Percentiles rank a stretch among this genome's conserved stretches.
Evolutionary conservation across 2,888 invertebrate genomes (phyloP).

Genomic region (Cerastoderma edule): DNA sequence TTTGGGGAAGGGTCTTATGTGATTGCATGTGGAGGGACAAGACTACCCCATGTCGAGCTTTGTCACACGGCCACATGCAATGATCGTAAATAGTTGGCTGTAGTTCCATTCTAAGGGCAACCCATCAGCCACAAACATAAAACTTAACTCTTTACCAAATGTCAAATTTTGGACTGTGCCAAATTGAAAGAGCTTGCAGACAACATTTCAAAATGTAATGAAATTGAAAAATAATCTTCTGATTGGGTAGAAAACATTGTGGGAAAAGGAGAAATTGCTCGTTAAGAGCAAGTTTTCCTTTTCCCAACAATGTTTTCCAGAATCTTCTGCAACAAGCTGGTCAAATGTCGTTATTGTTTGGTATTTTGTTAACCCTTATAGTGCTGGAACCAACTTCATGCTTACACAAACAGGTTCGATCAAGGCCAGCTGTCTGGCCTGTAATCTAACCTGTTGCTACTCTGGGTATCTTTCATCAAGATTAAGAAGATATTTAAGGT

Average conservation of each 20-base stretch:
- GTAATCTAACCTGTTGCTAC: too few relatives aligned
- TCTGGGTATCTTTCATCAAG: neutral
- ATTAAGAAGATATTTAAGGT: conserved; percentile 2
- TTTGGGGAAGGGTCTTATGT: neutral
- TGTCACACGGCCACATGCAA: conserved; percentile 53
- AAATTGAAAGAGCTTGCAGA: neutral
- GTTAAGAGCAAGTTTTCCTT: neutral
- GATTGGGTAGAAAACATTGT: neutral
- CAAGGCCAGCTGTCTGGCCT: too few relatives aligned
- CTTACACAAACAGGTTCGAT: too few relatives aligned
- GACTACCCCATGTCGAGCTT: conserved; percentile 43
- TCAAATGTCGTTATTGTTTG: too few relatives aligned
- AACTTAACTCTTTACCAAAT: neutral
- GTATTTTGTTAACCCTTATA: too few relatives aligned
- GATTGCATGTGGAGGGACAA: conserved; percentile 16
- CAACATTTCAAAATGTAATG: too few relatives aligned
- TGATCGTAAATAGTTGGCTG: conserved; percentile 18
- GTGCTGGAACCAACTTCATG: too few relatives aligned
- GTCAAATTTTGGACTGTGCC: neutral
- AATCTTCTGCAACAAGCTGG: too few relatives aligned
- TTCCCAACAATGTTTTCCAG: neutral
- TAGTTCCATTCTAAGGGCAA: neutral
- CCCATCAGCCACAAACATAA: neutral
- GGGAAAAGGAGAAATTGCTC: conserved; percentile 13
- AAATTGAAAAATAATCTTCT: neutral